A percentile compares a stretch with the other conserved stretches of the same genome.
Conservation (phyloP, 2,797 vertebrate genomes). For the Vireo griseus region DNA sequence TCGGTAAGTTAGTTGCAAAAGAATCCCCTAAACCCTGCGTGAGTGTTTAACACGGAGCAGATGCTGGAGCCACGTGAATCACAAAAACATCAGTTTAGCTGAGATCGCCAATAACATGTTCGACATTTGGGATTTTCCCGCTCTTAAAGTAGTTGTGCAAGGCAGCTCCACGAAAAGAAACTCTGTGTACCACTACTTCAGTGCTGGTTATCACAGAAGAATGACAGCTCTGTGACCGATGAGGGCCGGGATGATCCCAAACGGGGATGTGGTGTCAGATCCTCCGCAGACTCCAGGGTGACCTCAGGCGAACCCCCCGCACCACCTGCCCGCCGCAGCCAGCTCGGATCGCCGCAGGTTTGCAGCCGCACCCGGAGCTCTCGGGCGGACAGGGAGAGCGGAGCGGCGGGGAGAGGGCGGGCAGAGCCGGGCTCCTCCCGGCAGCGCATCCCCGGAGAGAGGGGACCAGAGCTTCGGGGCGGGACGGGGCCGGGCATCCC, state of each 20-base stretch:
- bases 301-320: neutral
- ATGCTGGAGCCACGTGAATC: fast-evolving
- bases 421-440: neutral
- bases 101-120: fast-evolving
- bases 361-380: fast-evolving
- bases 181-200: fast-evolving
- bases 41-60: neutral
- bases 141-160: neutral
- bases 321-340: neutral
- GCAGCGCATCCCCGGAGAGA: neutral
- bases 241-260: neutral
- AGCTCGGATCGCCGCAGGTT: fast-evolving
- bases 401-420: too few species aligned
- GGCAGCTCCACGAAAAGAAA: neutral
- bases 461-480: neutral
- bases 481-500: neutral
- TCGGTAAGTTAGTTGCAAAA: neutral
- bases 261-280: fast-evolving
- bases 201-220: neutral
- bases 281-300: fast-evolving
- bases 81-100: fast-evolving
- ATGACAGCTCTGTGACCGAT: fast-evolving
- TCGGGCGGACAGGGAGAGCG: neutral
- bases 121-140: neutral
- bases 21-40: fast-evolving